Base-by-base conservation (phyloP, 2,797 vertebrate genomes). In the Syndactyla subalaris region DNA sequence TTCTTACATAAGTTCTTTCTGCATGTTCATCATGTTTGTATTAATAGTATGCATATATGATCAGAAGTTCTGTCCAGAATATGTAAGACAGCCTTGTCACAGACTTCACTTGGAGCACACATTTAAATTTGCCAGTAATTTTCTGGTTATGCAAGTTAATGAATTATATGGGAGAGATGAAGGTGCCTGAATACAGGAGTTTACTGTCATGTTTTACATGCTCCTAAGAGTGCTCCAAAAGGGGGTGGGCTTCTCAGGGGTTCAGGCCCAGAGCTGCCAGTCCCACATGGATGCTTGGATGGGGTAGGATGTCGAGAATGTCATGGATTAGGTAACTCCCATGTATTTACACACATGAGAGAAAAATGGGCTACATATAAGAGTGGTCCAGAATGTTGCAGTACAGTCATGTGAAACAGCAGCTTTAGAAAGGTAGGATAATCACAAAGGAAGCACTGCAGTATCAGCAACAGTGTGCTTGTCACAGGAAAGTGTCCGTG, bases 291-390 rank as follows among this genome's bases (percentile, higher is more conserved):
- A 20, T 75, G 39, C 10, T 14, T 43, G 45, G 23, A 13, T 6
- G 4, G 6, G 27, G n/a, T 49, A 39, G 32, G 7, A 18, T 4
- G 1, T 21, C 4, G 1, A 14, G 49, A 55, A 32, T 22, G 14
- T 32, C 13, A 7, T 14, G 23, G 17, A 18, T 76, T 12, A 30
- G 32, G 19, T 45, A 30, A 38, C 30, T 7, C 38, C 30, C 15
- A 10, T 17, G 0, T 65, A 11, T 62, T 85, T 52, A 45, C 24
- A n/a, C 10, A 14, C 0, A 0, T 36, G 30, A 46, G 22, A 67
- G 18, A 14, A 38, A 77, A 45, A 14, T 3, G 17, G 3, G 17
- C 9, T 57, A 24, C 2, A 16, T 65, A 9, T 41, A 52, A 73
- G 14, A 57, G 32, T 34, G 36, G 24, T 55, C 49, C 36, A 51